Evolutionary conservation across 1,140 invertebrate species (phyloP), one percentile per base, ranked within the genome.

Genomic region (Dryas iulia): DNA sequence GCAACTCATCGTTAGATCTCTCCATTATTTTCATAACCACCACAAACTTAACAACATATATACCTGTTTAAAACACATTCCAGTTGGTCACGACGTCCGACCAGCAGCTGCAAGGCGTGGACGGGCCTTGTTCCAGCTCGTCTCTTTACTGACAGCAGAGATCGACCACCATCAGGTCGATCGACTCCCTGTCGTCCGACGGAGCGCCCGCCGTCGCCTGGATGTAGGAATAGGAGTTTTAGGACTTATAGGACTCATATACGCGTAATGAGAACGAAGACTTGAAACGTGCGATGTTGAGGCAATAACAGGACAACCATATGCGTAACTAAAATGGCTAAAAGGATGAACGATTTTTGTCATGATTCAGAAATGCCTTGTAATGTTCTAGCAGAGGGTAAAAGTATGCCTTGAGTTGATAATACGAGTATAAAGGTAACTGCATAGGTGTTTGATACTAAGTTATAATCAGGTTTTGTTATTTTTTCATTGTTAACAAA

Each of bases 101-200:
- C 47, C 84, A 82, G 66, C 83, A 81, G 57, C 28, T 90, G 39
- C 88, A 90, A 66, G 88, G 88, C 24, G 87, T 90, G 24, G 88
- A 90, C 72, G 87, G 87, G 7, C 88, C 88, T 0, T 90, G 88
- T 54, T 85, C 88, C 3, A 88, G 86, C 69, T 81, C 88, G 0
- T 90, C 88, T 33, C 86, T 90, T 82, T 90, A 89, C 88, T 90
- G 88, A 90, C 87, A 89, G 63, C 81, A 84, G 70, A 73, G 74
- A 52, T 72, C 80, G 8, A 78, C 84, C 76, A 72, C 75, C 69
- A 79, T 83, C 62, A 72, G 81, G 57, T 88, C 86, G 61, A 74
- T 88, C 25, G 86, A 90, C 78, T 89, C 87, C 66, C 72, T 89
- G 33, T 84, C 84, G 5, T 86, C 88, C 1, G 87, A 89, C 64